Evolutionary conservation across 2,113 vertebrate genomes (phyloP), one percentile per base, ranked within the genome.

Genomic region (Parotia lawesii): DNA sequence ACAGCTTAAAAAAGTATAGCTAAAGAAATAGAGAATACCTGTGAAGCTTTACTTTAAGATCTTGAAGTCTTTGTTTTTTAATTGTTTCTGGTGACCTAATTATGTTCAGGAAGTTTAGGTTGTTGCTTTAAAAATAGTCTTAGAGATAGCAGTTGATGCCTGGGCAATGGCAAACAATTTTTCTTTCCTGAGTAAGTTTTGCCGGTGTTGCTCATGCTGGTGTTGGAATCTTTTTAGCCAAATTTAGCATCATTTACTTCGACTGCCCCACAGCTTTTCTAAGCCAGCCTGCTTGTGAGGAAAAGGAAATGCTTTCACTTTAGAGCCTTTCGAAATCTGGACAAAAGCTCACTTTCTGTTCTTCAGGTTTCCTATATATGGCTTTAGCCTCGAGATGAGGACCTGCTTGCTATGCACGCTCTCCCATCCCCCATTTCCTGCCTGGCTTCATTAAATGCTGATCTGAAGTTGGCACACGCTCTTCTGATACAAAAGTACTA

Each of bases 401-500:
- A 97, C 97, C 97, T 98, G 97, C 97, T 98, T 87, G 74, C 97
- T 95, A 2, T 91, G 77, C 85, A 87, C 69, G 12, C 60, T 80
- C 75, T 95, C 96, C 97, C 97, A 95, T 97, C 98, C 98, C 97
- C 98, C 97, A 94, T 97, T 98, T 99, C 98, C 98, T 98, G 98
- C 97, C 97, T 90, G 94, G 97, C 95, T 98, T 98, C 97, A 98
- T 98, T 98, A 98, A 97, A 97, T 96, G 95, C 95, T 97, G 97
- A 95, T 95, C 96, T 98, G 97, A 95, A 97, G 96, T 97, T 97
- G 97, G 97, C 97, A 97, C 92, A 96, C 64, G 15, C 95, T 96
- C 61, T 92, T 93, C 91, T 94, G 89, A 77, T 97, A 98, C 98
- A 98, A 98, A 98, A 98, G 97, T 98, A 87, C 95, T 96, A 97